A percentile compares a stretch with the other conserved stretches of the same genome.
These are phyloP conservation scores for Thysanoteuthis rhombus DNA, from an alignment of 2,888 invertebrate species.

Conservation along the genomic window DNA sequence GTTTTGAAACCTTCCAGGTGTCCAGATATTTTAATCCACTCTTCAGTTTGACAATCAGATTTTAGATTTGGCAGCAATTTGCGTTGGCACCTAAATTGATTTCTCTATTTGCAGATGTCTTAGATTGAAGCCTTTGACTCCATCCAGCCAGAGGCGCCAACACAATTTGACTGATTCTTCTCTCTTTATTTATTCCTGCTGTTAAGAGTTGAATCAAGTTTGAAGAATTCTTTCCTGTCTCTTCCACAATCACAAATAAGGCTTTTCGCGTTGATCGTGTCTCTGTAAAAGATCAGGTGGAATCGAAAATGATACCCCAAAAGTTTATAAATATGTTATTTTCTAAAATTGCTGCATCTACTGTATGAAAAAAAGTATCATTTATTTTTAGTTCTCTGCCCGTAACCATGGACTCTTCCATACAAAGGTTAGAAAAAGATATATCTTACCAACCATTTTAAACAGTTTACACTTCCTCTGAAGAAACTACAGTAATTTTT, in stretches of 20 bases:
- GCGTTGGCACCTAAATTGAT: neutral
- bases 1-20: neutral
- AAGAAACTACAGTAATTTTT: no score
- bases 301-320: neutral
- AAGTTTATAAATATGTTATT: neutral
- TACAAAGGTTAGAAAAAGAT: no score
- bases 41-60: neutral
- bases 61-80: neutral
- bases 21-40: neutral
- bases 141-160: neutral
- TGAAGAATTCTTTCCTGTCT: neutral
- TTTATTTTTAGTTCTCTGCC: no score
- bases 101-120: neutral
- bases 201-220: neutral
- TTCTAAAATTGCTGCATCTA: no score
- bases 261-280: neutral
- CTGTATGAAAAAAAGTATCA: no score
- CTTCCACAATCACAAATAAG: neutral
- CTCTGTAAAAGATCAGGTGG: neutral
- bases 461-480: no score
- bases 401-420: no score
- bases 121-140: neutral
- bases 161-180: neutral
- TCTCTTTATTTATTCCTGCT: neutral
- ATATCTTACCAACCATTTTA: no score